Evolutionary conservation across 2,797 vertebrate genomes (phyloP).

Genomic region (Pipistrellus pygmaeus): DNA sequence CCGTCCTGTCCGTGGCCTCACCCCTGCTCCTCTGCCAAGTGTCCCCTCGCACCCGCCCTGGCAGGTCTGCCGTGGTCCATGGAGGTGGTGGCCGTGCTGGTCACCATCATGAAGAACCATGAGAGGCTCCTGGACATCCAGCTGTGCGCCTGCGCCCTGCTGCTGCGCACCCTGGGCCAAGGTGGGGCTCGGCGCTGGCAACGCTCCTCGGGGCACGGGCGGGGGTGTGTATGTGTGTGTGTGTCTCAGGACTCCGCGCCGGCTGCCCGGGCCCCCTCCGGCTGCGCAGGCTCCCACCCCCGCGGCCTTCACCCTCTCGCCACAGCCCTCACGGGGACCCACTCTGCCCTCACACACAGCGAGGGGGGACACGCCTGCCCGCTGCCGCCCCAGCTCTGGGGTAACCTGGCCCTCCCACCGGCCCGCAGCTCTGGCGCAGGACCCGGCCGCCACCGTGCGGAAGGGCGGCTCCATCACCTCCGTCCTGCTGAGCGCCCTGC

Average conservation of each 20-base stretch:
- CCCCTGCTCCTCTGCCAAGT: not conserved
- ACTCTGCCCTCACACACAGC: accelerated
- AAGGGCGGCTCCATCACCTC: not conserved
- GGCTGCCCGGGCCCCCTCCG: not conserved
- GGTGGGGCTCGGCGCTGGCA: not conserved
- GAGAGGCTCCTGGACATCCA: slow-evolving; percentile 76
- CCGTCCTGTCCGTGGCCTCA: not conserved
- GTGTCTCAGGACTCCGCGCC: not conserved
- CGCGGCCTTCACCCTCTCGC: accelerated
- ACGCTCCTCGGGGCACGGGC: not conserved
- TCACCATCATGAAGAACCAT: slow-evolving; percentile 80
- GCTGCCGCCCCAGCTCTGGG: not conserved
- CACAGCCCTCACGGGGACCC: accelerated
- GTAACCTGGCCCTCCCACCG: not conserved
- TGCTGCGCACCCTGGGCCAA: slow-evolving; percentile 77
- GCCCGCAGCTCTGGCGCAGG: slow-evolving; percentile 77
- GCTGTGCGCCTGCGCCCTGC: slow-evolving; percentile 78
- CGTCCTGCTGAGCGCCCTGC: slow-evolving; percentile 71
- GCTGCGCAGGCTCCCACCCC: not conserved
- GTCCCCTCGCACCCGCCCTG: not conserved
- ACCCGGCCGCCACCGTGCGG: not conserved
- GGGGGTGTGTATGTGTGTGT: accelerated
- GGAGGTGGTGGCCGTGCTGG: slow-evolving; percentile 54
- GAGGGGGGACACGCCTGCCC: not conserved
- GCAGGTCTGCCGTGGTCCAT: slow-evolving; percentile 70